Base-by-base conservation (phyloP, 2,888 invertebrate genomes). In the Callyntrura sp. region DNA sequence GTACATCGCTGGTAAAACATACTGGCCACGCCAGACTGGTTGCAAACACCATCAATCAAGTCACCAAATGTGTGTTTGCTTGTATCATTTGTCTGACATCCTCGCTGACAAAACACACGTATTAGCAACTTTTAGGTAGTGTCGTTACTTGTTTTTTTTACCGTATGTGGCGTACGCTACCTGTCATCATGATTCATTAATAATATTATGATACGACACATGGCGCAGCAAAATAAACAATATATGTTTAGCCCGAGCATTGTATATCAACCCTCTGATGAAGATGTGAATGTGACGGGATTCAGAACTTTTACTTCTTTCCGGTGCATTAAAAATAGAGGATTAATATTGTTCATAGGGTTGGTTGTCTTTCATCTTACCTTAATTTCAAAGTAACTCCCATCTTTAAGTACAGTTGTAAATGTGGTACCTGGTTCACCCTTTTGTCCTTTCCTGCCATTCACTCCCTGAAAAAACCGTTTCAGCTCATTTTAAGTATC, bases 401-500 rank as follows among this genome's bases (percentile, higher is more conserved):
- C 91, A 43, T 90, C 85, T 57, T 68, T 68, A 23, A 91, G 73
- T 20, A 85, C 55, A 28, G 82, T 73, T 12, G 87, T 25, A 76
- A 86, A 82, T n/a, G 55, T 43, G 23, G 51, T 83, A 20, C 90
- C 90, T n/a, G 73, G 60, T 20, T 91, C 91, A n/a, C 92, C 92
- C 81, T 91, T 92, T 28, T 85, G 51, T 57, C 92, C 92, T 90
- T 89, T 90, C 55, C n/a, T 78, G 45, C 91, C 91, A 12, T 43
- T n/a, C 28, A 35, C 14, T 43, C 92, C 88, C 92, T 88, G 20
- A 12, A 70, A 73, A 25, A 45, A 43, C 35, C 79, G 85, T 43
- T 70, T 51, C 25, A 89, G 70, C 57, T 62, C 73, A 87, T 85
- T 87, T 84, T 83, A 84, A 88, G 14, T 51, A 84, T 76, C 55